Base-by-base conservation (phyloP, 2,797 vertebrate genomes). In the Pseudopleuronectes americanus region DNA sequence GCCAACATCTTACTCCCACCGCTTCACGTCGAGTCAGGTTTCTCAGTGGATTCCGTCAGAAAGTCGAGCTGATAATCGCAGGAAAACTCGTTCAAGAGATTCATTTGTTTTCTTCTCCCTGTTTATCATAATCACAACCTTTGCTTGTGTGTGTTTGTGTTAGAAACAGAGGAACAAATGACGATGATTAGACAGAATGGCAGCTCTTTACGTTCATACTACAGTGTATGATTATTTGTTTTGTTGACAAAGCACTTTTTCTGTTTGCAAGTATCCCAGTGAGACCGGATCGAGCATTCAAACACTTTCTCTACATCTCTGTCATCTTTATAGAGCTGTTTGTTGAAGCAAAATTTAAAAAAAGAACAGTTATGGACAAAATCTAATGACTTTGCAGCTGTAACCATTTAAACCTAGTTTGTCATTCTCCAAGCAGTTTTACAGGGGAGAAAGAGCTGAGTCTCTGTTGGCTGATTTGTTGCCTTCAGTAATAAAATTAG, bases 401-500 rank as follows among this genome's bases (percentile, higher is more conserved):
- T 69, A 78, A 79, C 80, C 78, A 78, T 87, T 86, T 83, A 84
- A 79, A 75, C 23, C 69, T 23, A 82, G 65, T 92, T 88, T 90
- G 69, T 88, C 86, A 85, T 65, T 73, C 64, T 79, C 14, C 58
- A 51, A 71, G 74, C 74, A 83, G 71, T 84, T 87, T 85, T 75
- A 77, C 77, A 60, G 47, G 45, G 74, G 75, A 77, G 79, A 80
- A 72, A 73, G 62, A 77, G 72, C 73, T 74, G 63, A 77, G 84
- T 48, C 70, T 77, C 73, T 54, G 70, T 60, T 62, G 77, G 75
- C 76, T 86, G 86, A 90, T 90, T 89, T 90, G 83, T 89, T 77
- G 82, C 80, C 56, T 57, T 63, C 71, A 72, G 89, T 88, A 83
- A 92, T 90, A 84, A 80, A 89, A 92, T 88, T 80, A 81, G 86